Conservation (phyloP, 2,888 invertebrate genomes). For the Meiosimyza platycephala region DNA sequence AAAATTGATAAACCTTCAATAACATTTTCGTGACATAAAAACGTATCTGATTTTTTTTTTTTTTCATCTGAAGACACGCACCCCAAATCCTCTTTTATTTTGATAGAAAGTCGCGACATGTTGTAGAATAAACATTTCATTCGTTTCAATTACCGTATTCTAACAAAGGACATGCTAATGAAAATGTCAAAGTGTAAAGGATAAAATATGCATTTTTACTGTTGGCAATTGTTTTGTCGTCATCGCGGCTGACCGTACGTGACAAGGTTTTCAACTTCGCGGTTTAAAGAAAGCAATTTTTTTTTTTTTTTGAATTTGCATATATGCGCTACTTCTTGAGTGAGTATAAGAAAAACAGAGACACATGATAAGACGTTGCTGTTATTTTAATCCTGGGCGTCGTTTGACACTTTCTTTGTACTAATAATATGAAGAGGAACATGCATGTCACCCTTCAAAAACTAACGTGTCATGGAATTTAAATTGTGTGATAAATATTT, state of each 20-base stretch:
- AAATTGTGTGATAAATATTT: slow-evolving; percentile 25
- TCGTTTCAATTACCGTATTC: not conserved
- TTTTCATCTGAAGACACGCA: not conserved
- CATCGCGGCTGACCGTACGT: slow-evolving; percentile 42
- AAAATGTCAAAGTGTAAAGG: slow-evolving; percentile 34
- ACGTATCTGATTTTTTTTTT: no score
- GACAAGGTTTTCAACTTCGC: slow-evolving; percentile 39
- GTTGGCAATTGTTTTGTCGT: slow-evolving; percentile 35
- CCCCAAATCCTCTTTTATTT: not conserved
- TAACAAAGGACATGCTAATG: slow-evolving; percentile 38
- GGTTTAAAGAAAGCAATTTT: slow-evolving; percentile 39
- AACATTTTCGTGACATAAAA: no score
- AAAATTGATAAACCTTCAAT: no score
- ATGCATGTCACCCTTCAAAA: not conserved
- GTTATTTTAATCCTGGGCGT: not conserved
- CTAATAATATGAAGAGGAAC: not conserved
- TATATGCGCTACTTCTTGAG: no score
- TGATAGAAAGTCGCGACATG: not conserved
- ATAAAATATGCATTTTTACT: slow-evolving; percentile 34
- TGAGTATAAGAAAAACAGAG: no score
- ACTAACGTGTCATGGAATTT: not conserved
- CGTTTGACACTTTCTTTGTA: not conserved
- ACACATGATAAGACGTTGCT: not conserved
- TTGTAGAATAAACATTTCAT: slow-evolving; percentile 14
- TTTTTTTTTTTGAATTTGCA: not conserved